phyloP scores from a whole-genome alignment of 30 jellyfish, hydroid and myxozoan species.

The Hydractinia symbiolongicarpus region DNA sequence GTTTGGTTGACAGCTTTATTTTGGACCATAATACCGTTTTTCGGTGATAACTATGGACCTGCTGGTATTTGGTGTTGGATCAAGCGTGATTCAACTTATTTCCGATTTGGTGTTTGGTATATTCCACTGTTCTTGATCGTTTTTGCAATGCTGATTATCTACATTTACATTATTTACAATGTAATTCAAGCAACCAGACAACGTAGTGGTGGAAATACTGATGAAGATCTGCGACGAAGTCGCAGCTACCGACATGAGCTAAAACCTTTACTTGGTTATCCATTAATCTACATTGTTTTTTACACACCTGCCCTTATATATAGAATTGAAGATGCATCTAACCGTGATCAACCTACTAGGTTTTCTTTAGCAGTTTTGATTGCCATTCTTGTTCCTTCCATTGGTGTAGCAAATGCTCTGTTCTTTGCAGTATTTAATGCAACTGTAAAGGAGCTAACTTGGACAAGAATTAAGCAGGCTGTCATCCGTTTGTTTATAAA shows the following conservation, averaged over 20 bases:
- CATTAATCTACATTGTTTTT: conserved; percentile 51
- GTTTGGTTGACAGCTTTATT: conserved; percentile 62
- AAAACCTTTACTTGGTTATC: conserved; percentile 53
- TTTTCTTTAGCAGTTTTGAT: background rate
- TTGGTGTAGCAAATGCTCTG: background rate
- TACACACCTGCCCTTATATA: conserved; percentile 52
- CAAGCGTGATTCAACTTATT: background rate
- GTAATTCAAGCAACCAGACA: conserved; percentile 23
- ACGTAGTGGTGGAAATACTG: background rate
- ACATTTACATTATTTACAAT: conserved; percentile 53
- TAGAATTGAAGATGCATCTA: conserved; percentile 18
- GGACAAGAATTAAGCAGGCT: background rate
- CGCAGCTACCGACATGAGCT: conserved; percentile 41
- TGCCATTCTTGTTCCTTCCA: conserved; percentile 14
- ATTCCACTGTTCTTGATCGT: conserved; percentile 52
- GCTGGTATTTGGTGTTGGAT: conserved; percentile 80
- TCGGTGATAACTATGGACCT: conserved; percentile 77
- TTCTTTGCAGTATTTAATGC: background rate
- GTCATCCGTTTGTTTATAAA: background rate
- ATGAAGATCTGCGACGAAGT: background rate
- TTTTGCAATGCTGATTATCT: conserved; percentile 46
- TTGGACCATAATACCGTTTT: conserved; percentile 63
- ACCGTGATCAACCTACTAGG: background rate
- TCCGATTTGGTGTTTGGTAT: conserved; percentile 47
- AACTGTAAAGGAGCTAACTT: background rate